A percentile compares a stretch with the other conserved stretches of the same genome.
phyloP scores from a whole-genome alignment of 1,140 invertebrate species.

The Pachyrhynchus sulphureomaculatus region DNA sequence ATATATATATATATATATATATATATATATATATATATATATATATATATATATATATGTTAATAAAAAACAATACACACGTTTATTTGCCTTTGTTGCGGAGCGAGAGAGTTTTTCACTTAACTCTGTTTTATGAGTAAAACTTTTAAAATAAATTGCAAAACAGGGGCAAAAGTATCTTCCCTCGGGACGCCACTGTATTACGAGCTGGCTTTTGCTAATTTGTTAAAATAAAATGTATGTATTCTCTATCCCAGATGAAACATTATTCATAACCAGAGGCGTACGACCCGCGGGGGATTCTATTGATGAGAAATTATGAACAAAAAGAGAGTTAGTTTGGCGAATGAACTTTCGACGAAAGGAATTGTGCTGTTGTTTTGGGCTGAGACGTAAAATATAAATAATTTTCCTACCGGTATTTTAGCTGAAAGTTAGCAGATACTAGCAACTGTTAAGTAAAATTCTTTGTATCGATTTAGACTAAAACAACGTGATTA shows the following conservation, averaged over 20 bases:
- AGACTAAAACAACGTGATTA: too few species aligned
- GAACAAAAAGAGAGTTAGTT: neutral
- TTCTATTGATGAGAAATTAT: neutral
- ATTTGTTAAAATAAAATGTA: constrained; percentile 18
- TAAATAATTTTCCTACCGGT: too few species aligned
- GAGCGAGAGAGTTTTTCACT: neutral
- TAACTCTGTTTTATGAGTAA: neutral
- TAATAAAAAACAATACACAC: too few species aligned
- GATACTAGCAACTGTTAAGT: too few species aligned
- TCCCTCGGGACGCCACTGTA: neutral
- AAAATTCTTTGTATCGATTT: too few species aligned
- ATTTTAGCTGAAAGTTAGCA: too few species aligned
- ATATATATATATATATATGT: too few species aligned
- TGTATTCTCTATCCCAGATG: neutral
- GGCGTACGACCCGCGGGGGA: neutral
- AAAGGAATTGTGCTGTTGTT: too few species aligned
- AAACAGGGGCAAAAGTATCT: neutral
- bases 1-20: too few species aligned
- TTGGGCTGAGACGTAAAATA: too few species aligned
- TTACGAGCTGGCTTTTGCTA: constrained; percentile 1
- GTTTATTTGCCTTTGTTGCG: neutral
- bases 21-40: too few species aligned
- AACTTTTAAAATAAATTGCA: constrained; percentile 7
- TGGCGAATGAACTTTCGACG: too few species aligned
- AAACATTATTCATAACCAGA: neutral